Evolutionary conservation across 2,888 invertebrate genomes (phyloP).

Genomic region (Tenthredo scrophulariae): DNA sequence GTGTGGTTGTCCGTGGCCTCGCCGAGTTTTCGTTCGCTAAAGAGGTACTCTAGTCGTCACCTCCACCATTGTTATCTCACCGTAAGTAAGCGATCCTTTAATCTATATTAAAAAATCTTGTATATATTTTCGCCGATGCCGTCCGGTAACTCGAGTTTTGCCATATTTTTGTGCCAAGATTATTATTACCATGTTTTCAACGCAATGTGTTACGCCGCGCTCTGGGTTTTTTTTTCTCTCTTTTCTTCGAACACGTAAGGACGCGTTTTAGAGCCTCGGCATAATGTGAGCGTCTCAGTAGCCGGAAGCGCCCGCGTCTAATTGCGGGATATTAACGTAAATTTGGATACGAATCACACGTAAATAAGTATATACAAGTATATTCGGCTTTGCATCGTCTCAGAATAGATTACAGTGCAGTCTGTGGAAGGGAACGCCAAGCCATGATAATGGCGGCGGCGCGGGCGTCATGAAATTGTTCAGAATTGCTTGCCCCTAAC

Average conservation of each 20-base stretch:
- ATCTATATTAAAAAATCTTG: neutral
- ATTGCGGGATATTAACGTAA: neutral
- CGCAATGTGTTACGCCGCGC: neutral
- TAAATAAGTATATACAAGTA: neutral
- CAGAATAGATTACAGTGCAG: neutral
- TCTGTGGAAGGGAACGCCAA: neutral
- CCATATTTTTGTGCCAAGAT: neutral
- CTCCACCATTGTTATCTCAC: neutral
- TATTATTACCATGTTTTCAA: neutral
- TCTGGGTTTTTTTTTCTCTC: neutral
- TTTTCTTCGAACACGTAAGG: neutral
- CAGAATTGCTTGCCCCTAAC: neutral
- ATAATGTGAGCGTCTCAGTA: neutral
- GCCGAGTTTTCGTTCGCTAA: neutral
- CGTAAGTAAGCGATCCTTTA: neutral
- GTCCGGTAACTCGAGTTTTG: neutral
- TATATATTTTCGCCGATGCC: neutral
- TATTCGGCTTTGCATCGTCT: neutral
- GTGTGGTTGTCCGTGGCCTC: neutral
- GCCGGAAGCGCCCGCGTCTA: neutral
- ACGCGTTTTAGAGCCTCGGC: neutral
- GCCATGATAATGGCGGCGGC: conserved; percentile 6
- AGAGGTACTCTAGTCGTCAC: neutral
- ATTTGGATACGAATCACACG: neutral
- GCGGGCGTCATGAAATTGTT: neutral